These are phyloP conservation scores for Lagria hirta DNA, from an alignment of 2,888 invertebrate species.

Conservation along the genomic window DNA sequence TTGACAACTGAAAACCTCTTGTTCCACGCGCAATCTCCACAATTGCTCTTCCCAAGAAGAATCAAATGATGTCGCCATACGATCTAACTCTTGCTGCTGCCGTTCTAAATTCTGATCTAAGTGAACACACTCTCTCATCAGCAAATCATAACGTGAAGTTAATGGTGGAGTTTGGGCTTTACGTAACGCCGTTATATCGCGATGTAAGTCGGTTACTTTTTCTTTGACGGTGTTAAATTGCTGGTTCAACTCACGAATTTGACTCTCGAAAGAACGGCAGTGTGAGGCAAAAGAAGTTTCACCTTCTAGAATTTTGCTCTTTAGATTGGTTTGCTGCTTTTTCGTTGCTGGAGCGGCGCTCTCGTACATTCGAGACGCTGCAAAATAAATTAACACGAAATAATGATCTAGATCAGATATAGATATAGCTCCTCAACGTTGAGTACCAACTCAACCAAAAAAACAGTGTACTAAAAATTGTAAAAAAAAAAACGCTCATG, in stretches of 20 bases:
- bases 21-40: constrained; percentile 69
- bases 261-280: constrained; percentile 62
- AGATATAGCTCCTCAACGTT: too few species aligned
- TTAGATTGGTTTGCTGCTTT: constrained; percentile 50
- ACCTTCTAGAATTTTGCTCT: constrained; percentile 54
- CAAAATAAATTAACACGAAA: constrained; percentile 17
- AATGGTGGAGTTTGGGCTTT: constrained; percentile 52
- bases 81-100: constrained; percentile 63
- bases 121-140: constrained; percentile 61
- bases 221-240: constrained; percentile 64
- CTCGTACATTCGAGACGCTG: constrained; percentile 49
- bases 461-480: too few species aligned
- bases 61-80: constrained; percentile 62
- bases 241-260: constrained; percentile 62
- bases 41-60: constrained; percentile 73
- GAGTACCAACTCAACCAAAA: too few species aligned
- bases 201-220: constrained; percentile 67
- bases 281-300: constrained; percentile 65
- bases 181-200: constrained; percentile 67
- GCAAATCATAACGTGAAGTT: constrained; percentile 56
- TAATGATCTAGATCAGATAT: too few species aligned
- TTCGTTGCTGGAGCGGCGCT: constrained; percentile 48
- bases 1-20: constrained; percentile 61
- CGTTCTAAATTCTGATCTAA: constrained; percentile 64
- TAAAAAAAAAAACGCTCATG: too few species aligned